Evolutionary conservation across 2,797 vertebrate species (phyloP), one percentile per base, ranked within the genome.

Genomic region (Phalloptychus januarius): DNA sequence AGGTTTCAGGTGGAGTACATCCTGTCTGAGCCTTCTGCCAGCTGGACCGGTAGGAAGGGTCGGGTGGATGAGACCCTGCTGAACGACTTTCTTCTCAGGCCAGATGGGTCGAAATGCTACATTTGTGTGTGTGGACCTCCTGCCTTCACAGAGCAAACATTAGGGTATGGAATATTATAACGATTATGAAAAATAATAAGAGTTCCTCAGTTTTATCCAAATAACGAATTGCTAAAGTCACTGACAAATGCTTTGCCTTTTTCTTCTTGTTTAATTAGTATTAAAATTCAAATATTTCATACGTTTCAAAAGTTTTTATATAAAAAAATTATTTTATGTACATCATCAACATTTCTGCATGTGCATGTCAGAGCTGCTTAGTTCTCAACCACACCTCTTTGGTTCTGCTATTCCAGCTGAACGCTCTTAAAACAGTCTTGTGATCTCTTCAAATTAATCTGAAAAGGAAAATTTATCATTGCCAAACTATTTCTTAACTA

Each of bases 101-200:
- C 91, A 10, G 92, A 89, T 11, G 93, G 92, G 6, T 97, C 95
- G 75, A 96, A 91, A 91, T 91, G 95, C 71, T 95, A 96, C 13
- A 93, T 96, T 75, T 99, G 97, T 90, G 95, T 99, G 78, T 99
- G 98, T 79, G 98, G 98, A 33, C 97, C 98, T 76, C n/a, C 86
- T 16, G 91, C 93, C 81, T 99, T 99, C 86, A 97, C 96, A 63
- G 96, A 98, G 71, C 93, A 96, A 75, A 96, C 97, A 74, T 48
- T 95, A 31, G 91, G 94, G 98, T 99, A 88, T 63, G 97, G 95
- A 38, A 15, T 28, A 18, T 16, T 56, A 20, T 38, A 6, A 12
- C 2, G 4, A 36, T 50, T 18, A 18, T 31, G 50, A 71, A n/a
- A 13, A 23, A 11, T 52, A n/a, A 20, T 50, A 23, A 15, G 12